Evolutionary conservation across 2,888 invertebrate species (phyloP).

Genomic region (Lasioglossum pauxillum): DNA sequence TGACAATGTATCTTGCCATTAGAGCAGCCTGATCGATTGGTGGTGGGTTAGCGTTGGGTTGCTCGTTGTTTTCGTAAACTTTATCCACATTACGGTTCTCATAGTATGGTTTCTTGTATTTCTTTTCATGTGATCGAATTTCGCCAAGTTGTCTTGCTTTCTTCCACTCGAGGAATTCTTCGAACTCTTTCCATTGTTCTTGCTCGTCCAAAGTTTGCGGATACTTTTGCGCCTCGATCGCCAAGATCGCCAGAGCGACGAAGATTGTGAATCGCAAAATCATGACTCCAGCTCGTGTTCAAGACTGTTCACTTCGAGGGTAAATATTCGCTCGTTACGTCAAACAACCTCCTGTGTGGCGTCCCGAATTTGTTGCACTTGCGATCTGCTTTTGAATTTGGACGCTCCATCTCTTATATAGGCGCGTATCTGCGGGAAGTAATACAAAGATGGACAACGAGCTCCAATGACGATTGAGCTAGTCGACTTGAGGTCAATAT

Average conservation of each 20-base stretch:
- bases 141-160: slow-evolving; percentile 36
- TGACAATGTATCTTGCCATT: slow-evolving; percentile 91
- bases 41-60: slow-evolving; percentile 85
- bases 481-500: slow-evolving; percentile 38
- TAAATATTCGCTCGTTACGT: slow-evolving; percentile 9
- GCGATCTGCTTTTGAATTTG: slow-evolving; percentile 40
- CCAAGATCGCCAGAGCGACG: slow-evolving; percentile 41
- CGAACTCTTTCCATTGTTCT: slow-evolving; percentile 67
- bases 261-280: slow-evolving; percentile 45
- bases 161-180: slow-evolving; percentile 66
- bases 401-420: slow-evolving; percentile 46
- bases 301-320: slow-evolving; percentile 10
- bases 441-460: slow-evolving; percentile 8
- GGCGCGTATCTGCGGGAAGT: slow-evolving; percentile 22
- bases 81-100: slow-evolving; percentile 25
- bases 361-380: slow-evolving; percentile 12
- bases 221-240: slow-evolving; percentile 54
- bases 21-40: slow-evolving; percentile 87
- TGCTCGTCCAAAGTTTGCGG: slow-evolving; percentile 15
- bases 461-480: slow-evolving; percentile 48
- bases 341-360: background rate
- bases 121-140: background rate
- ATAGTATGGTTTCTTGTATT: slow-evolving; percentile 19
- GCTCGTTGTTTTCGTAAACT: slow-evolving; percentile 4
- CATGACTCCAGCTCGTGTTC: slow-evolving; percentile 40